Base-by-base conservation (phyloP, 2,113 vertebrate genomes). In the Urocynchramus pylzowi region DNA sequence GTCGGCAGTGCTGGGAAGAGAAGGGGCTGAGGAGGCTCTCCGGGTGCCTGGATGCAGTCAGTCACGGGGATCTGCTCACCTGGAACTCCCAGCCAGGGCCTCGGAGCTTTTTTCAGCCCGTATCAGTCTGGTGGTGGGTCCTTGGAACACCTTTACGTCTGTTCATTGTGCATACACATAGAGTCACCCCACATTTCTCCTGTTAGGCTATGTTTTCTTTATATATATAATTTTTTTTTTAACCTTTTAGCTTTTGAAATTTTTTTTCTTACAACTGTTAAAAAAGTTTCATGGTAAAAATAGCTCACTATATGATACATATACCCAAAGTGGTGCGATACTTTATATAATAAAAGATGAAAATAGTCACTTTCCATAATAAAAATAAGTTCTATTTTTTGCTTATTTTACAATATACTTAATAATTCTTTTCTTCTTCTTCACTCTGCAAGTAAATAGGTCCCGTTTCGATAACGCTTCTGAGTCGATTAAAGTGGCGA, bases 341-440 rank as follows among this genome's bases (percentile, higher is more conserved):
- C 96, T 98, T 98, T 98, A 98, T 98, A 98, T 98, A 98, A 99
- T 98, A 98, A 98, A 98, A 98, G 98, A 98, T 98, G 98, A 98
- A 98, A 98, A 98, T 98, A 98, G 98, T 99, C 99, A 99, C 99
- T 99, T 99, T 99, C 98, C 98, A 99, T 99, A 99, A 99, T 99
- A 99, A 99, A 99, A 99, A 99, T 99, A 99, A 99, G 99, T 99
- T 99, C 99, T 99, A 99, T 99, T 99, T 99, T 99, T 98, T 98
- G 98, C 98, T 98, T 99, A 99, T 99, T 98, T 99, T 99, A 99
- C 99, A 99, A 99, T 99, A 99, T 99, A 99, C 99, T 99, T 99
- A 99, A 98, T 98, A 98, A 92, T 93, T 98, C 97, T 98, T 96
- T 97, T 97, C 94, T 96, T 98, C 97, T 97, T 97, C 97, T 97